phyloP scores from a whole-genome alignment of 2,888 invertebrate genomes.

The Oligia fasciuncula region DNA sequence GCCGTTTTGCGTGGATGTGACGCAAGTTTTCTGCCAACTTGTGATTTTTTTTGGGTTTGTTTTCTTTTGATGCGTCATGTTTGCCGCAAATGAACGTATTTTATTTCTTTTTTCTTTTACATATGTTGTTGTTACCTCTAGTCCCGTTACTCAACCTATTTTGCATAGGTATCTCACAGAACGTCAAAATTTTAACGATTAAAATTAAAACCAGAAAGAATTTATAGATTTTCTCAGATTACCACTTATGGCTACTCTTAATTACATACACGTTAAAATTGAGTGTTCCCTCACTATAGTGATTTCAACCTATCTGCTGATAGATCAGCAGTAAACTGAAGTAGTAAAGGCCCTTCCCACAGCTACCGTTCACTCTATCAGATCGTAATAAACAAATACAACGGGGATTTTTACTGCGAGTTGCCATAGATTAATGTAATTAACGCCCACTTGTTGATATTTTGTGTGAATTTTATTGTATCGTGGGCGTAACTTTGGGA shows the following conservation, averaged over 20 bases:
- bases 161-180: slow-evolving; percentile 12
- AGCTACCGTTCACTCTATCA: slow-evolving; percentile 74
- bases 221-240: slow-evolving; percentile 42
- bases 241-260: slow-evolving; percentile 27
- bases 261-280: slow-evolving; percentile 56
- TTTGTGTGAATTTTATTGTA: slow-evolving; percentile 58
- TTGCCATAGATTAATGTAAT: slow-evolving; percentile 75
- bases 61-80: no score
- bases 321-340: slow-evolving; percentile 64
- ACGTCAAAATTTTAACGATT: slow-evolving; percentile 6
- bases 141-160: background rate
- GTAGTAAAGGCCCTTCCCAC: slow-evolving; percentile 65
- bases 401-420: slow-evolving; percentile 75
- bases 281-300: slow-evolving; percentile 55
- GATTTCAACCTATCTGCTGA: slow-evolving; percentile 57
- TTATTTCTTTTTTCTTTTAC: background rate
- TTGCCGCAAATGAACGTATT: no score
- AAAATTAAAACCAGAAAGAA: slow-evolving; percentile 18
- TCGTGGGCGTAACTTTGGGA: slow-evolving; percentile 48
- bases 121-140: background rate
- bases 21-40: no score
- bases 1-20: no score
- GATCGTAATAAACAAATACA: slow-evolving; percentile 75
- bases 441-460: slow-evolving; percentile 75
- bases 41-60: no score